Evolutionary conservation across 2,888 invertebrate genomes (phyloP), one percentile per base, ranked within the genome.

Genomic region (Pyrrhosoma nymphula): DNA sequence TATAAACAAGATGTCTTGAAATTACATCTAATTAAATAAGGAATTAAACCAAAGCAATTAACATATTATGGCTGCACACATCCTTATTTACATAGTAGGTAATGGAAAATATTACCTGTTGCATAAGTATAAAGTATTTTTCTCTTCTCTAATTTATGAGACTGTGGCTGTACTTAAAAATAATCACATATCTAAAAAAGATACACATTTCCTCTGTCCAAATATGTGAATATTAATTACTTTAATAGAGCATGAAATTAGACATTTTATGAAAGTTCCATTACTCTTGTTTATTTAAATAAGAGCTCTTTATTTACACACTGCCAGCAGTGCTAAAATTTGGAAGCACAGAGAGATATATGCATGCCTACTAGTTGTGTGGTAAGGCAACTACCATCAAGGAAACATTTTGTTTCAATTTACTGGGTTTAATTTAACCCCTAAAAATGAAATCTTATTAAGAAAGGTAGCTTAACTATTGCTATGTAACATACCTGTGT

Each of bases 401-500:
- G 69, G 26, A 10, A 26, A 69, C 12, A 69, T 26, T 26, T 26
- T n/a, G n/a, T 69, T 69, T 69, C n/a, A 69, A 69, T 6, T 6
- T 69, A n/a, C 26, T 69, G n/a, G n/a, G n/a, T 69, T 69, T n/a
- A 4, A 26, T 82, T 35, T 6, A 82, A 35, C 30, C 82, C 82
- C 30, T 35, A 35, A 14, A 35, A 82, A 82, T 82, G 3, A 35
- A 82, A 14, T 35, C 14, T 35, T 16, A 30, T 35, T 82, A 35
- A 18, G 82, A 82, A 82, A 82, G 82, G 82, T 82, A 82, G 82
- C 82, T 82, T 4, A 23, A 69, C 69, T 69, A 69, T 69, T n/a
- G n/a, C 69, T 69, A 69, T 69, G 69, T 69, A 69, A 69, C 20
- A 63, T 91, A 91, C 63, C 39, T 91, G 60, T 39, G 60, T 91